Base-by-base conservation (phyloP, 1,140 invertebrate genomes). In the Hetaerina americana region DNA sequence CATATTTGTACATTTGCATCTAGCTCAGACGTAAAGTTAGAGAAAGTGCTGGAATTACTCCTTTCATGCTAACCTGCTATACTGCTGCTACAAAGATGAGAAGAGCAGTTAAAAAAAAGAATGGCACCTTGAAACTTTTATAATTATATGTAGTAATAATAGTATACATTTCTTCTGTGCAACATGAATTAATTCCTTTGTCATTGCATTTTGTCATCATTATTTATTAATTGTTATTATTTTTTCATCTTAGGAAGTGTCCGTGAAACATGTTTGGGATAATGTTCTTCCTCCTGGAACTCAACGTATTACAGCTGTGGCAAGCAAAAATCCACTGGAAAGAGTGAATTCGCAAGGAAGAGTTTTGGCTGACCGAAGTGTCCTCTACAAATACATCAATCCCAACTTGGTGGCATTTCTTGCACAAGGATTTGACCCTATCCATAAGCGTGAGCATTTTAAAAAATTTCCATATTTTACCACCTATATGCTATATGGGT, bases 371-470 rank as follows among this genome's bases (percentile, higher is more conserved):
- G 97, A 99, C 84, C 86, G 97, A 76, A 95, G 92, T 78, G 97
- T 99, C 57, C 86, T 99, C 24, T 99, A 99, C 82, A 99, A 99
- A 80, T 99, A 99, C 80, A 87, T 95, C 68, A 99, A 99, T 87
- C 97, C 97, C 26, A 99, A 99, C 84, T 82, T 99, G 72, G 89
- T 97, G 66, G 92, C 92, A 26, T 84, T 98, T 74, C 85, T 92
- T 8, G 91, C 93, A 0, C 86, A 94, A 80, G 90, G 89, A 66
- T 85, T 87, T 57, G 92, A 95, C 81, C 85, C 84, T 69, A 80
- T 87, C 66, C 87, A 93, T 77, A 92, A 92, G 85, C 86, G 90
- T 91, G 83, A 84, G 76, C 79, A 24, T 70, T 27, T 57, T 66
- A n/a, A n/a, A n/a, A n/a, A n/a, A n/a, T n/a, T 12, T 73, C 28